Conservation (phyloP, 30 jellyfish, hydroid and myxozoan genomes). For the Aurelia aurita complex sp. Pacific region DNA sequence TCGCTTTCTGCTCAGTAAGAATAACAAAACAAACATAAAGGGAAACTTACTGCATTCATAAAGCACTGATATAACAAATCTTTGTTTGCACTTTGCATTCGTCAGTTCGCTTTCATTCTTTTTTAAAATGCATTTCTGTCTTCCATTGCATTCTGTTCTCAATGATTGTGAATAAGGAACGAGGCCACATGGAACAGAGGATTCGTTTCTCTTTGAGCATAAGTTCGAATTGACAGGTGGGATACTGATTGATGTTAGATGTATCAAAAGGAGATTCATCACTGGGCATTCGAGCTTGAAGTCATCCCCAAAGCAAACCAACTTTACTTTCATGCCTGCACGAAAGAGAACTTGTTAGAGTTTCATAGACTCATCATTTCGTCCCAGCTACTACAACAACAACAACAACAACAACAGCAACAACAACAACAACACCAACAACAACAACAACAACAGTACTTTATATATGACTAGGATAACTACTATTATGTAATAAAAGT, state of each 20-base stretch:
- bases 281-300: conserved; percentile 52
- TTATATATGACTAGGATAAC: no score
- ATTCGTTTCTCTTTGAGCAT: conserved; percentile 5
- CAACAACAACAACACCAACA: no score
- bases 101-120: neutral
- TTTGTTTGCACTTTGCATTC: conserved; percentile 23
- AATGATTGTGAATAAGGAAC: conserved; percentile 22
- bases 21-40: no score
- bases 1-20: no score
- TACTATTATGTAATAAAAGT: no score
- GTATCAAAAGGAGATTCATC: conserved; percentile 25
- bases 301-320: conserved; percentile 52
- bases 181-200: conserved; percentile 43
- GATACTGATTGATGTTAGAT: conserved; percentile 46
- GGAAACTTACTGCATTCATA: conserved; percentile 70
- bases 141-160: conserved; percentile 54
- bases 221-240: conserved; percentile 40
- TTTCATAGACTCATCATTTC: no score
- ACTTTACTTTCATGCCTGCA: conserved; percentile 47
- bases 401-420: no score
- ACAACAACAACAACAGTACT: no score
- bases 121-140: conserved; percentile 9
- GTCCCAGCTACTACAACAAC: no score
- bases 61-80: conserved; percentile 36
- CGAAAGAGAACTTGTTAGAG: neutral